Percentiles rank a stretch among this genome's conserved stretches.
These are phyloP conservation scores for Gobio occitaniae DNA, from an alignment of 2,797 vertebrate species.

Conservation along the genomic window DNA sequence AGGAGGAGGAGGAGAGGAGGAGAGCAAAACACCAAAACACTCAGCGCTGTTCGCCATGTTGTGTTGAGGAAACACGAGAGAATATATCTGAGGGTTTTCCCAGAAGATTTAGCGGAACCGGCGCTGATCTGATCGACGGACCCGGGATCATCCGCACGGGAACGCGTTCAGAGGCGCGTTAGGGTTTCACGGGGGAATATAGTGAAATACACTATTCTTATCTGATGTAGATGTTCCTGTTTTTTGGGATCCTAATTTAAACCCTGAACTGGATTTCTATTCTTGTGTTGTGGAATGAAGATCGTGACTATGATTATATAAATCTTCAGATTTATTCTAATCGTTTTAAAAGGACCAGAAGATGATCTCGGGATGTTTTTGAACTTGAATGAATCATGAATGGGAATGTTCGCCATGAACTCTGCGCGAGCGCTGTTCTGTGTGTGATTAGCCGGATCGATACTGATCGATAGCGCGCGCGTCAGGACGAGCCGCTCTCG, in stretches of 20 bases:
- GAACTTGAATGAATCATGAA: slow-evolving; percentile 1
- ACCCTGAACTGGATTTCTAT: background rate
- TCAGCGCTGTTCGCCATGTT: slow-evolving; percentile 79
- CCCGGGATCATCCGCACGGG: background rate
- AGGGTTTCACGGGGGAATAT: background rate
- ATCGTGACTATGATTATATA: background rate
- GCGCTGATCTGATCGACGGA: background rate
- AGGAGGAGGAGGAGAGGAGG: slow-evolving; percentile 40
- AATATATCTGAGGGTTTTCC: background rate
- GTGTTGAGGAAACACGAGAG: slow-evolving; percentile 67
- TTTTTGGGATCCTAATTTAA: background rate
- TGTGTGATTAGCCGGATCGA: background rate
- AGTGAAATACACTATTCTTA: background rate
- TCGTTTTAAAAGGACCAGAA: background rate
- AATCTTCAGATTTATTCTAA: background rate
- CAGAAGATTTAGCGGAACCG: slow-evolving; percentile 14
- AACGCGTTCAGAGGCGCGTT: background rate
- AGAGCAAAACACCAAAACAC: slow-evolving; percentile 77
- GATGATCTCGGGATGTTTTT: background rate
- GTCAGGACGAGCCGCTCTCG: background rate
- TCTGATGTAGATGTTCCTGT: background rate
- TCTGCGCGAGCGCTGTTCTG: background rate
- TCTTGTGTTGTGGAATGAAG: background rate
- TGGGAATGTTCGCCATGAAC: background rate
- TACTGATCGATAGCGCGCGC: background rate